Percentiles rank a stretch among this genome's conserved stretches.
Evolutionary conservation across 2,888 invertebrate species (phyloP).

Genomic region (Ceriagrion tenellum): DNA sequence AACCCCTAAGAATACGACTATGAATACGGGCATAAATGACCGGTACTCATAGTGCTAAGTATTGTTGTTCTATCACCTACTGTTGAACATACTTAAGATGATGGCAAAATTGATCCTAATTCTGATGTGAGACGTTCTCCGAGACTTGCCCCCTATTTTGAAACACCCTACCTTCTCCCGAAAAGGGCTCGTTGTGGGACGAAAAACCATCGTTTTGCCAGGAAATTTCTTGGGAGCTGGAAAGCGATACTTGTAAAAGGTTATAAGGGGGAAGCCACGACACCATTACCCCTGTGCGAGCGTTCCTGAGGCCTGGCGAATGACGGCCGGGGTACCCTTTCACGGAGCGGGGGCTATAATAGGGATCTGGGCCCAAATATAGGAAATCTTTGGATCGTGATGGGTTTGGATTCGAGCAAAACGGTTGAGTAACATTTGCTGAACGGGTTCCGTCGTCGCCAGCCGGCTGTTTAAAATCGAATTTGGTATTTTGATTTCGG

Average conservation of each 20-base stretch:
- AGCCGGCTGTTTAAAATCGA: not conserved
- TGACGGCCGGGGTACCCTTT: not conserved
- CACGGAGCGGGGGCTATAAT: not conserved
- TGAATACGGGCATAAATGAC: too few relatives aligned
- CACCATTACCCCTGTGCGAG: not conserved
- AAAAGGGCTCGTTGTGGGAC: not conserved
- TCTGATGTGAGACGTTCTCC: not conserved
- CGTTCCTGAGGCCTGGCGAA: not conserved
- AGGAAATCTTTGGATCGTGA: not conserved
- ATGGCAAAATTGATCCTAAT: not conserved
- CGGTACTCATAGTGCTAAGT: too few relatives aligned
- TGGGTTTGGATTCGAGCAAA: not conserved
- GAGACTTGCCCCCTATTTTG: not conserved
- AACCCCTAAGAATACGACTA: too few relatives aligned
- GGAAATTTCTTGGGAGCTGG: not conserved
- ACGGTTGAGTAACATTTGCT: not conserved
- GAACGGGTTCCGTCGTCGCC: not conserved
- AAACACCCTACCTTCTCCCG: not conserved
- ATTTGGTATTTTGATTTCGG: not conserved
- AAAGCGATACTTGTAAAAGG: conserved; percentile 11
- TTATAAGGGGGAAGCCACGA: not conserved
- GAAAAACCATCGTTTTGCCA: not conserved
- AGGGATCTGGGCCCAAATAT: not conserved
- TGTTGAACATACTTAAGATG: too few relatives aligned
- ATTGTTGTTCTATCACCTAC: too few relatives aligned